Percentiles rank a stretch among this genome's conserved stretches.
These are phyloP conservation scores for Gulo gulo DNA, from an alignment of 2,113 vertebrate genomes.

Conservation along the genomic window DNA sequence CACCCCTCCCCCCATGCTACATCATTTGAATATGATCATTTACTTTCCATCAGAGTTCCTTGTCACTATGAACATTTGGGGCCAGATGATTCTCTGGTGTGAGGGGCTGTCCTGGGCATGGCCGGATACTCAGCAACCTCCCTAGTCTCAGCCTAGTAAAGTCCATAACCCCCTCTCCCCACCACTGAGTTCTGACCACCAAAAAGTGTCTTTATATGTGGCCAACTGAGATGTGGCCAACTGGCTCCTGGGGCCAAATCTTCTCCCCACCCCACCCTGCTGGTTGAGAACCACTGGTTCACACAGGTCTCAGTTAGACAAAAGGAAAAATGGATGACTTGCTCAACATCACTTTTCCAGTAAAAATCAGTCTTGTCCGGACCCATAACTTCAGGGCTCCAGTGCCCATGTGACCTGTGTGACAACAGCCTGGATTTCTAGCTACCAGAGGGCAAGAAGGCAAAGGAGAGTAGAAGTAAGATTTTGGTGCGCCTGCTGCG, in stretches of 20 bases:
- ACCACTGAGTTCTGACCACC: background rate
- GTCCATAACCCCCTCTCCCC: background rate
- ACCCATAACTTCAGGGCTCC: background rate
- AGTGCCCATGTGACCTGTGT: background rate
- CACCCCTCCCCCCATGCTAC: fast-evolving
- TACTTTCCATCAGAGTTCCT: background rate
- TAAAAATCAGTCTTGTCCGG: background rate
- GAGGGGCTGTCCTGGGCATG: background rate
- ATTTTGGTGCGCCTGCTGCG: too few species aligned
- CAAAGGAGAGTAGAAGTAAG: too few species aligned
- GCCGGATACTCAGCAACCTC: background rate
- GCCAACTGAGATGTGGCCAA: background rate
- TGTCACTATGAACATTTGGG: fast-evolving
- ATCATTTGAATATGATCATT: background rate
- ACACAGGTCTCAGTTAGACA: background rate
- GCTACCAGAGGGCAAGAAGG: background rate
- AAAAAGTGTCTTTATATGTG: background rate
- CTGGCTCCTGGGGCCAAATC: background rate
- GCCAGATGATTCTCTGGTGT: background rate
- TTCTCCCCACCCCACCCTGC: background rate
- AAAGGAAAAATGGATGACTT: background rate
- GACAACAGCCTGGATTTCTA: background rate
- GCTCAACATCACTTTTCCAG: background rate
- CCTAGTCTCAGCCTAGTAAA: background rate
- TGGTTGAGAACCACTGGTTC: background rate